These are phyloP conservation scores for Nephrotoma guestfalica DNA, from an alignment of 2,888 invertebrate species.

Conservation along the genomic window DNA sequence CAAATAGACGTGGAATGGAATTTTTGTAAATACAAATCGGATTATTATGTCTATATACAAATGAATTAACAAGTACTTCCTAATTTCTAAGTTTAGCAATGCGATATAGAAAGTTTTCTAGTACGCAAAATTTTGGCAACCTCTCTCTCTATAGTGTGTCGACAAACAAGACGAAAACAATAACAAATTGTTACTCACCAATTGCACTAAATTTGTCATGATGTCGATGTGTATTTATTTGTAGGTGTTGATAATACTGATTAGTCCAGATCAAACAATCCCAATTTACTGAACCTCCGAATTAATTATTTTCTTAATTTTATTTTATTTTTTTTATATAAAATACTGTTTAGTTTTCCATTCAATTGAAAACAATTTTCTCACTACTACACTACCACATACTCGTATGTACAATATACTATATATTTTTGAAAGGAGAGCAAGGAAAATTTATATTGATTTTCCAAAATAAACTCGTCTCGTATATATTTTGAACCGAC, in stretches of 20 bases:
- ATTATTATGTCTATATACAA: background rate
- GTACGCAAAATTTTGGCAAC: background rate
- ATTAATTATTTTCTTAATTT: background rate
- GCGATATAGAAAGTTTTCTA: background rate
- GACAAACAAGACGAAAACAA: background rate
- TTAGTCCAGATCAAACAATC: background rate
- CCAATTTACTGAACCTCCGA: background rate
- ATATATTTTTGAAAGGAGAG: background rate
- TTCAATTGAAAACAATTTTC: background rate
- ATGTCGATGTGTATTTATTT: background rate
- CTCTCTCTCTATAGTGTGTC: background rate
- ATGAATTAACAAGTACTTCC: background rate
- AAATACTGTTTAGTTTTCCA: background rate
- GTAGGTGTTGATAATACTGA: background rate
- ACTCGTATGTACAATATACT: background rate
- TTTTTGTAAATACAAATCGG: background rate
- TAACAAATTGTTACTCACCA: background rate
- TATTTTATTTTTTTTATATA: background rate
- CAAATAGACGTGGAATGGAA: background rate
- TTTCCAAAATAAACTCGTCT: background rate
- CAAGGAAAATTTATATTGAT: background rate
- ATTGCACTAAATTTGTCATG: conserved; percentile 2
- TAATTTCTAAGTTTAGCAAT: background rate
- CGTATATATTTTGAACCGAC: background rate
- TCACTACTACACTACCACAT: background rate